Percentiles rank a stretch among this genome's conserved stretches.
phyloP scores from a whole-genome alignment of 2,797 vertebrate genomes.

The Acipenser transmontanus region DNA sequence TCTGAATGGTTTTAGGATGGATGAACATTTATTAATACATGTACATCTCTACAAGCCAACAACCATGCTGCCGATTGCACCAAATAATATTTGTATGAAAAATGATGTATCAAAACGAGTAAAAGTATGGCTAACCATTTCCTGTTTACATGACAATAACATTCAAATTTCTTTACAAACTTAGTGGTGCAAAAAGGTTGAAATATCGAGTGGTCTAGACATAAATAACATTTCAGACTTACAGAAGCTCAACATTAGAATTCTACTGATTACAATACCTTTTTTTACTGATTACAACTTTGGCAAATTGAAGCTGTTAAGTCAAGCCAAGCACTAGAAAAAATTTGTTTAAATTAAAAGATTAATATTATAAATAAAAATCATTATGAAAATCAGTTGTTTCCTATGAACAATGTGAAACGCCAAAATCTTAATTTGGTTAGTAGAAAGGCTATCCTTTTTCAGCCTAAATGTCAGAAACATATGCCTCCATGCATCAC shows the following conservation, averaged over 20 bases:
- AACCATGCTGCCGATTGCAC: no score
- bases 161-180: no score
- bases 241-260: neutral
- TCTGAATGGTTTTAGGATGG: no score
- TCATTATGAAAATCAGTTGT: neutral
- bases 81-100: no score
- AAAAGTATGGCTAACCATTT: no score
- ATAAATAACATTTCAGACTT: neutral
- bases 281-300: neutral
- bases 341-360: neutral
- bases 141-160: no score
- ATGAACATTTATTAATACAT: no score
- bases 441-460: neutral
- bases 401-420: conserved; percentile 5
- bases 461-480: neutral
- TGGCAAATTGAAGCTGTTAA: conserved; percentile 6
- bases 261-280: neutral
- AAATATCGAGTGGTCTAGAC: no score
- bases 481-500: neutral
- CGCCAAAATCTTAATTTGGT: neutral
- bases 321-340: neutral
- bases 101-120: no score
- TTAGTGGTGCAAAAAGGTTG: no score
- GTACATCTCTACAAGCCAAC: no score
- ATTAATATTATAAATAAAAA: neutral